phyloP scores from a whole-genome alignment of 2,797 vertebrate species.

The Smutsia temminckii region DNA sequence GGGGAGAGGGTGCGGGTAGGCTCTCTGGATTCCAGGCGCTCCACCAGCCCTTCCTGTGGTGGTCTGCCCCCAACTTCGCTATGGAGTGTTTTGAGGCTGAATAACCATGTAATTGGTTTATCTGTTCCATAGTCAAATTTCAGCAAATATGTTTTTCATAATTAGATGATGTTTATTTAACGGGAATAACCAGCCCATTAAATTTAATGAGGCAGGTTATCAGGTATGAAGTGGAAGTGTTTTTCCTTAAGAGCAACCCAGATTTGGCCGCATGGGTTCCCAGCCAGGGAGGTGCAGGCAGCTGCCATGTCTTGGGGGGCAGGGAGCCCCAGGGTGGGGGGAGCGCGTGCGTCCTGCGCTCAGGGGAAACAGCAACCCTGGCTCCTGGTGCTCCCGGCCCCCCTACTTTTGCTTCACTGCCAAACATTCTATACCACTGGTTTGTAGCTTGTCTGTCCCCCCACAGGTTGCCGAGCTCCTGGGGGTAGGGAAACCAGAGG shows the following conservation, averaged over 20 bases:
- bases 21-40: background rate
- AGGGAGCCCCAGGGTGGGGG: background rate
- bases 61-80: conserved; percentile 78
- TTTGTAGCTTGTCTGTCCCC: background rate
- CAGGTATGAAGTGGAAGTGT: conserved; percentile 72
- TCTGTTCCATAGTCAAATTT: conserved; percentile 84
- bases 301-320: background rate
- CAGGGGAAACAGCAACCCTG: background rate
- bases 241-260: conserved; percentile 73
- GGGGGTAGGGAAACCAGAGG: background rate
- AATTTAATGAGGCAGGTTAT: conserved; percentile 85
- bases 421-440: background rate
- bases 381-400: background rate
- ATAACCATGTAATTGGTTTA: conserved; percentile 85
- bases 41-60: background rate
- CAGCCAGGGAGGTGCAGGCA: background rate
- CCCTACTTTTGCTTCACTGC: too few species aligned
- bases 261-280: conserved; percentile 8
- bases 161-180: conserved; percentile 87
- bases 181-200: conserved; percentile 83
- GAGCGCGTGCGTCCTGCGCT: background rate
- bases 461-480: too few species aligned
- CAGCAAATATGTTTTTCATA: conserved; percentile 85
- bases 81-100: conserved; percentile 84
- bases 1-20: background rate